Base-by-base conservation (phyloP, 2,797 vertebrate species). In the Cyprinella venusta region DNA sequence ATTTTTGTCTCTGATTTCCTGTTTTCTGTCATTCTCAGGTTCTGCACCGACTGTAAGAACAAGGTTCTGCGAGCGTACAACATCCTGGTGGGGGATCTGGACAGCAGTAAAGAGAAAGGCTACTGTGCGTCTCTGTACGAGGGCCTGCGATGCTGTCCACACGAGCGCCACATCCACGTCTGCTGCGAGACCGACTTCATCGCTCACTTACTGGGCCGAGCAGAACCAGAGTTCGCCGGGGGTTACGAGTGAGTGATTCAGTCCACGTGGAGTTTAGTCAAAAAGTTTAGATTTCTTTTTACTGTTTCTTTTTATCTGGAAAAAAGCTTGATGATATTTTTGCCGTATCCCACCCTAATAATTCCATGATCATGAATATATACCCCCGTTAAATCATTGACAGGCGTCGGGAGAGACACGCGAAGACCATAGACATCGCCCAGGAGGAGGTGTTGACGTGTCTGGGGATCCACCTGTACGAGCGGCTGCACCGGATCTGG, bases 391-490 rank as follows among this genome's bases (percentile, higher is more conserved):
- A 64, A 45, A 10, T 45, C 9, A 2, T 65, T 40, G 65, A 7
- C 74, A 98, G 97, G 87, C 94, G 96, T 76, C 96, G 97, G 91
- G 98, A 99, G 91, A 95, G 97, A 82, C 98, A 99, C 82, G 98
- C 98, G 78, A 99, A 99, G 92, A 99, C 98, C 81, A 98, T 99
- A 89, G 98, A 99, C 80, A 95, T 98, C 81, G 98, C 98, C 87
- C 98, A 99, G 92, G 97, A 99, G 91, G 98, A 99, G 91, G 98
- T 99, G 86, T 92, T 99, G 85, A 99, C 97, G 70, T 99, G 98
- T 92, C 92, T 99, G 90, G 98, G 97, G 40, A 98, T 99, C 92
- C 97, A 99, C 88, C 95, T 99, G 21, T 99, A 98, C 26, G 97
- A 99, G 91, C 94, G 98, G 84, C 91, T 99, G 85, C 97, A 99